Conservation (phyloP, 2,888 invertebrate genomes). For the Leistus spinibarbis region DNA sequence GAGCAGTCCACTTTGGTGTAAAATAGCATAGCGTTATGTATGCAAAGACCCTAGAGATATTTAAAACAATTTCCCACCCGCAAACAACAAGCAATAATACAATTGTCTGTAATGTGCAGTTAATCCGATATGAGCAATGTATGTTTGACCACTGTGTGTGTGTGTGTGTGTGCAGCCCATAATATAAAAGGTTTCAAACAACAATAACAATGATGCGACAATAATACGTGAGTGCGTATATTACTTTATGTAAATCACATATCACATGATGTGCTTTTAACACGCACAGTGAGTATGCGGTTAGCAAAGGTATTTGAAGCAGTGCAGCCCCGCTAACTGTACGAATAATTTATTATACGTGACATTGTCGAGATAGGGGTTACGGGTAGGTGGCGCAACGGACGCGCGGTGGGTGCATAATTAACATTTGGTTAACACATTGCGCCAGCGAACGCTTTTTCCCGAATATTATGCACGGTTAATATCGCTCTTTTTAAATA, state of each 20-base stretch:
- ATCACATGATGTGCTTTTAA: not conserved
- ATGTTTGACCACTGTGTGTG: not conserved
- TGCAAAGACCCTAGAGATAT: not conserved
- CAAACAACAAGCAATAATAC: not conserved
- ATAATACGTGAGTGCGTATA: not conserved
- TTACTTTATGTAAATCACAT: not conserved
- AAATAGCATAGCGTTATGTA: not conserved
- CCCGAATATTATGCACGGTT: not conserved
- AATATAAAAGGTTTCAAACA: not conserved
- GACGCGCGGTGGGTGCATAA: not conserved
- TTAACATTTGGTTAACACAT: not conserved
- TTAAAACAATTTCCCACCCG: not conserved
- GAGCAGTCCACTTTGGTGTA: not conserved
- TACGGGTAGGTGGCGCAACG: not conserved
- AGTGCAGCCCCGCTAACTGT: not conserved
- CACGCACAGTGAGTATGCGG: not conserved
- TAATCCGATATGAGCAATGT: not conserved
- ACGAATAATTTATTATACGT: not conserved
- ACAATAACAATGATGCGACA: not conserved
- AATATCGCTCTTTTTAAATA: not conserved
- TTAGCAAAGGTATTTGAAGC: not conserved
- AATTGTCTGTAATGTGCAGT: not conserved
- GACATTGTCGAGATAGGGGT: not conserved
- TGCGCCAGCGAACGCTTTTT: not conserved
- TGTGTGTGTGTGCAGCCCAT: too few relatives aligned